Base-by-base conservation (phyloP, 2,888 invertebrate species). In the Strigamia maritima region DNA sequence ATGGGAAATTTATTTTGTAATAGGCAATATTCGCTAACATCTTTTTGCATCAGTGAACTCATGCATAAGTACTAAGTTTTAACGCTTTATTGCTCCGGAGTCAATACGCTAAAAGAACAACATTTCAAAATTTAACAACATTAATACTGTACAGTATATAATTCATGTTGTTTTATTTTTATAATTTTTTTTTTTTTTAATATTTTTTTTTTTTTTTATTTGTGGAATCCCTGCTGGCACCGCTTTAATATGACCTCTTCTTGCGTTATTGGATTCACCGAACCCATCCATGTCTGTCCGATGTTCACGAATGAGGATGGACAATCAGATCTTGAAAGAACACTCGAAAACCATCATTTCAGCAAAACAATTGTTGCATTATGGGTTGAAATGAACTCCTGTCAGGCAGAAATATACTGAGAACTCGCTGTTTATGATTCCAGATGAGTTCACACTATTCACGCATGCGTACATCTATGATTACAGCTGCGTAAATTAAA, bases 11-110 rank as follows among this genome's bases (percentile, higher is more conserved):
- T 65, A 65, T 65, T 65, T 65, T 24, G 19, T 65, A 65, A 65
- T 65, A 65, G 60, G 60, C 60, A 65, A 65, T 65, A 65, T 65
- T 65, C 24, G 60, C 60, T 65, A 65, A 65, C 60, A 65, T 65
- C 60, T 65, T 65, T 65, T 65, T 65, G 60, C 60, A 65, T 65
- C 22, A 65, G 19, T 65, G 60, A 65, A 65, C 60, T 24, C 24
- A 7, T 12, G 19, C 14, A 22, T 65, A 22, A 1, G 19, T 7
- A 24, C 14, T n/a, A 65, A 12, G 12, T 54, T 54, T 16, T 14
- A n/a, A 54, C 19, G 54, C 54, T 12, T 12, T 54, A 19, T 19
- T n/a, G n/a, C n/a, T n/a, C n/a, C n/a, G n/a, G n/a, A n/a, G n/a
- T 35, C 35, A 10, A 35, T 35, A 35, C 7, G 35, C 35, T 35